Base-by-base conservation (phyloP, 1,140 invertebrate species). In the Ceratina australensis region DNA sequence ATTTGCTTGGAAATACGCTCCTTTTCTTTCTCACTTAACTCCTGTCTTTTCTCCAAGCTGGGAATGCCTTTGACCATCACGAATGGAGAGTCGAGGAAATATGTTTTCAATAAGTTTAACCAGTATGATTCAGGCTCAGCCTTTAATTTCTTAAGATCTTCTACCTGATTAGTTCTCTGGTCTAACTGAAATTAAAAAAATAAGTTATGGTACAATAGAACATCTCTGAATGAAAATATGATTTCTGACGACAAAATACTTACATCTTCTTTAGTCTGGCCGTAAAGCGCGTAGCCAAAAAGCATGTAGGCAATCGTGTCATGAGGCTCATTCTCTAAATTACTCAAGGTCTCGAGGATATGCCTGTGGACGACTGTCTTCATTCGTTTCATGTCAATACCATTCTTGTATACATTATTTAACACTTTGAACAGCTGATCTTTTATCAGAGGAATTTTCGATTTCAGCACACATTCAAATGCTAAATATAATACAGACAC, bases 221-320 rank as follows among this genome's bases (percentile, higher is more conserved):
- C 12, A 0, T 13, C 33, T 10, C 42, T 33, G 5, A 22, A 24
- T 10, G 4, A 28, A 65, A 63, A 54, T 52, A 10, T 4, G 0
- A 49, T 22, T 61, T 59, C 72, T 65, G 13, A 7, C 49, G 52
- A 54, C 13, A 42, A 71, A 78, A 73, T 82, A 93, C 94, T 95
- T 91, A 97, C 96, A 91, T 97, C 96, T 81, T 95, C 90, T 78
- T 95, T 93, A 22, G 92, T 94, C 60, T 95, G 93, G 13, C 97
- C 96, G 91, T 97, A 98, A 22, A 98, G 91, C 82, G 96, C 94
- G 89, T 98, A 96, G 0, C 95, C 95, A 87, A 98, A 96, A 47
- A 96, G 93, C 82, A 95, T 94, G 87, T 95, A 95, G 2, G 96
- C 95, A 49, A 98, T 90, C 10, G 94, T 92, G 73, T 96, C 94